Conservation (phyloP, 2,888 invertebrate species). For the Zelleria hepariella region DNA sequence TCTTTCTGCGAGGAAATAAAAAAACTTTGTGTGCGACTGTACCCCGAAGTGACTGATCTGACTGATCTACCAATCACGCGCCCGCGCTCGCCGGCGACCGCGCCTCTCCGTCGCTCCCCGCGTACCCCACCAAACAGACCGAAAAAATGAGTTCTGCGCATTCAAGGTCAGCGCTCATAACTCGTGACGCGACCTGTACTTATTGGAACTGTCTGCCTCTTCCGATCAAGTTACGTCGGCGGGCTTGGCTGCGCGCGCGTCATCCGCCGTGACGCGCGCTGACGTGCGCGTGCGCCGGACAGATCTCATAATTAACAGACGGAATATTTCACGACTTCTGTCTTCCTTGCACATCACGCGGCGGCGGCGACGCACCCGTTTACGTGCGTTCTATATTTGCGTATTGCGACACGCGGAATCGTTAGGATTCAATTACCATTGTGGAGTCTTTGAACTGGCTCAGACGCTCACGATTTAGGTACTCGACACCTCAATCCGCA, state of each 20-base stretch:
- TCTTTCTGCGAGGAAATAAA: no score
- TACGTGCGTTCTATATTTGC: conserved; percentile 1
- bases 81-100: no score
- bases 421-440: not conserved
- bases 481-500: no score
- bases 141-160: no score
- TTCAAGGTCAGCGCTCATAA: not conserved
- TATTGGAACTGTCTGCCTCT: not conserved
- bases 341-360: not conserved
- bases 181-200: not conserved
- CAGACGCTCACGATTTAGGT: no score
- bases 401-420: not conserved
- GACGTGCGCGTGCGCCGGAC: conserved; percentile 1
- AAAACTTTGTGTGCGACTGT: no score
- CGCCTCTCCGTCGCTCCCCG: no score
- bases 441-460: not conserved
- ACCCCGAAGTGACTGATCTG: no score
- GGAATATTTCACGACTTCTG: conserved; percentile 25
- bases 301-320: conserved; percentile 17
- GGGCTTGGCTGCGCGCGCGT: conserved; percentile 24
- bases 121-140: no score
- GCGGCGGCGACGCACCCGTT: not conserved
- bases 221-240: conserved; percentile 18
- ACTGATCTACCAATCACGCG: no score
- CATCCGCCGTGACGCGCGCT: conserved; percentile 24